Base-by-base conservation (phyloP, 2,888 invertebrate genomes). In the Prosapia bicincta region DNA sequence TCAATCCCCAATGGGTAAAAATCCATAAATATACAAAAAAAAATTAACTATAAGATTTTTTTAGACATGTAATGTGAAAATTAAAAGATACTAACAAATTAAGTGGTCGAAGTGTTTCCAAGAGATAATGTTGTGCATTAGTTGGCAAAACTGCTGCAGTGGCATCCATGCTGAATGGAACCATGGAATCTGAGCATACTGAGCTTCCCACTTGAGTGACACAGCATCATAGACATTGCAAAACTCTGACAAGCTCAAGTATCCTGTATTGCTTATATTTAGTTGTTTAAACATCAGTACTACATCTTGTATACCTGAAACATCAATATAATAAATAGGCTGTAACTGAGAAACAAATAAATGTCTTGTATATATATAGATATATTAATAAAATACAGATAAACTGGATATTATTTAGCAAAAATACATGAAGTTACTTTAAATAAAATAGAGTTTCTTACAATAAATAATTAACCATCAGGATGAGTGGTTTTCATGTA, bases 271-370 rank as follows among this genome's bases (percentile, higher is more conserved):
- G 0, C 91, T 89, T 38, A 86, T 85, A 84, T 95, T 94, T 79
- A 96, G 86, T 77, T 92, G 90, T 83, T 92, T 92, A 86, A 94
- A 96, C 88, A 93, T 92, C 79, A 96, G 86, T 81, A 94, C 90
- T 7, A 92, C 89, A 83, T 95, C 94, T 78, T 90, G 86, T 3
- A 89, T 88, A 77, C 88, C 93, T 93, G 83, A 24, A 83, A 83
- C 73, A 74, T 77, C 76, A 74, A 5, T 3, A 54, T 38, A 25
- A n/a, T n/a, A n/a, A n/a, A n/a, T n/a, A n/a, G n/a, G n/a, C n/a
- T n/a, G n/a, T n/a, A n/a, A n/a, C n/a, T n/a, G n/a, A n/a, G n/a
- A n/a, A n/a, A n/a, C n/a, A n/a, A n/a, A n/a, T n/a, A n/a, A n/a
- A n/a, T n/a, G n/a, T n/a, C n/a, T n/a, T n/a, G n/a, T n/a, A n/a